Base-by-base conservation (phyloP, 2,113 vertebrate genomes). In the Pachypanchax playfairii region DNA sequence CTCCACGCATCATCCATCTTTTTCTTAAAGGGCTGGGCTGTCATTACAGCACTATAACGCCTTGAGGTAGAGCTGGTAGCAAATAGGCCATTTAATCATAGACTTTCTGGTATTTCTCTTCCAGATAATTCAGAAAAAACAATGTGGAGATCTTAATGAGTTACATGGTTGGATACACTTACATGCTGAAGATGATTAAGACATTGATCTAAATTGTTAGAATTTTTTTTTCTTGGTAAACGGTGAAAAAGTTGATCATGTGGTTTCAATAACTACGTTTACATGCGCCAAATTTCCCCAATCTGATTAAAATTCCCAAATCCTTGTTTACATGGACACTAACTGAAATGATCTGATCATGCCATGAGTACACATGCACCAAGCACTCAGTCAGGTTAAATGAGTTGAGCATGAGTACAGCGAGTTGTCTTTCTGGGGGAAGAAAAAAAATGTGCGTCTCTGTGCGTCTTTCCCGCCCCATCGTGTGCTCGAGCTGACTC, bases 1-100 rank as follows among this genome's bases (percentile, higher is more conserved):
- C 75, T 64, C 56, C 80, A 80, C 79, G 74, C 55, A 69, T 79
- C 66, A 71, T 72, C 72, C 51, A 26, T 71, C 69, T 76, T 72
- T 70, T 71, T 52, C 54, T 73, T 39, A 55, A 55, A 63, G 39
- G 31, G 55, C 44, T 20, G 22, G 49, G 65, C n/a, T 73, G 75
- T 64, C 24, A 38, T 49, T 62, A 33, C 42, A 56, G 55, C 42
- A 51, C 56, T 24, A 36, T n/a, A 10, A 66, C 43, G 36, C 43
- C 29, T 57, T 13, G 38, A 20, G 48, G 73, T 65, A 65, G 60
- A 63, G 51, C 10, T 13, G 11, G 64, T 42, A 41, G 62, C 33
- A 81, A 78, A 71, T 21, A 56, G 47, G 56, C 36, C 44, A 77
- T 79, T 71, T 69, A 73, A 67, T 73, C 31, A 17, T 50, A 3